Percentiles rank a stretch among this genome's conserved stretches.
Conservation (phyloP, 2,797 vertebrate genomes). For the Nyctibius grandis region DNA sequence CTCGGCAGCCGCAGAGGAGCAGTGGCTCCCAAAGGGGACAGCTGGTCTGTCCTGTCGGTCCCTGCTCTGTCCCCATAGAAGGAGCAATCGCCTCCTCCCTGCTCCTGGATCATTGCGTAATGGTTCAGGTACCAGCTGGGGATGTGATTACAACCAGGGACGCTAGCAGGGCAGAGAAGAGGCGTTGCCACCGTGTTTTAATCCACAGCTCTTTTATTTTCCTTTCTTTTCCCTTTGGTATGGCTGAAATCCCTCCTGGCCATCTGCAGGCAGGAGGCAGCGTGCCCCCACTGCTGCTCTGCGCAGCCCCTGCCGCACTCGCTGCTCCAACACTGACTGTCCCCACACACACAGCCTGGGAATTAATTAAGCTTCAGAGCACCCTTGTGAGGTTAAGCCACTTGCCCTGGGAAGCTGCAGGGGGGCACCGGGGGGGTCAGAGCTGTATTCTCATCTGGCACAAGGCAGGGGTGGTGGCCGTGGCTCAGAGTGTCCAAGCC, state of each 20-base stretch:
- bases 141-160: not conserved
- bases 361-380: not conserved
- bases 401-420: not conserved
- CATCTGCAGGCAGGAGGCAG: not conserved
- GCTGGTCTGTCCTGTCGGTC: not conserved
- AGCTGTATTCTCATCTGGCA: not conserved
- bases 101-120: not conserved
- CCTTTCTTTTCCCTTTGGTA: not conserved
- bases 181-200: not conserved
- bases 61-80: not conserved
- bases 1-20: not conserved
- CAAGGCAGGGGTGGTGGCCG: not conserved
- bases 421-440: accelerated
- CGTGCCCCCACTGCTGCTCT: not conserved
- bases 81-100: not conserved
- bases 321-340: accelerated
- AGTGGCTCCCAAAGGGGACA: not conserved
- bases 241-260: not conserved
- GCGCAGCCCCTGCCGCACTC: not conserved
- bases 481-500: not conserved
- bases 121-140: not conserved
- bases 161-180: not conserved
- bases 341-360: not conserved
- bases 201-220: not conserved
- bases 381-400: not conserved